Base-by-base conservation (phyloP, 1,140 invertebrate genomes). In the Bursaphelenchus mucronatus region DNA sequence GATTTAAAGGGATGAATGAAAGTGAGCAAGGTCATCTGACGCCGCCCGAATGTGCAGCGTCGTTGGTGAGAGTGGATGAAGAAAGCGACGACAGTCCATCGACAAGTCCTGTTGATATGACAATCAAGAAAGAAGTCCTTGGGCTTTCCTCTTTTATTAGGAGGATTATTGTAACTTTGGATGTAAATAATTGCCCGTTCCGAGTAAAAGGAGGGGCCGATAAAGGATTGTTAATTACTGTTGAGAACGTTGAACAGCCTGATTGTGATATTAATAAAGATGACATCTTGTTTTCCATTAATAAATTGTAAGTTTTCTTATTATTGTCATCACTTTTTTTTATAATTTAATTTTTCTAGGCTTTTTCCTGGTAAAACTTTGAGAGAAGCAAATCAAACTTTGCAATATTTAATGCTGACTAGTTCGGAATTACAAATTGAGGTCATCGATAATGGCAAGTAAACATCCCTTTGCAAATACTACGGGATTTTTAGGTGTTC, bases 201-300 rank as follows among this genome's bases (percentile, higher is more conserved):
- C 44, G 50, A 3, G 43, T 70, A 11, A 45, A 61, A 57, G 70
- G 70, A 52, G 68, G 68, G 21, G 50, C 69, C 41, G 68, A 70
- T 40, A 64, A 71, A 45, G 51, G 63, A 11, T 50, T 46, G 39
- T 17, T 73, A 10, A 67, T 70, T 21, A 47, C 43, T 19, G 47
- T 70, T 64, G 53, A 47, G 19, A 47, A 46, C 11, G 19, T 61
- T 51, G 43, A 47, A 11, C 52, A 73, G 40, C 49, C 73, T 19
- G 39, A 43, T 17, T 45, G 52, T 50, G n/a, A 61, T 41, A 30
- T 69, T 11, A n/a, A 71, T 58, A 21, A 43, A 51, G 68, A 61
- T 40, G 68, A 70, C 49, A 67, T 70, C n/a, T 17, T 70, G 21
- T 47, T 70, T 8, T n/a, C 59, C 30, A 52, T 71, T 52, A 58